These are phyloP conservation scores for Isurus oxyrinchus DNA, from an alignment of 2,113 vertebrate genomes.

Conservation along the genomic window DNA sequence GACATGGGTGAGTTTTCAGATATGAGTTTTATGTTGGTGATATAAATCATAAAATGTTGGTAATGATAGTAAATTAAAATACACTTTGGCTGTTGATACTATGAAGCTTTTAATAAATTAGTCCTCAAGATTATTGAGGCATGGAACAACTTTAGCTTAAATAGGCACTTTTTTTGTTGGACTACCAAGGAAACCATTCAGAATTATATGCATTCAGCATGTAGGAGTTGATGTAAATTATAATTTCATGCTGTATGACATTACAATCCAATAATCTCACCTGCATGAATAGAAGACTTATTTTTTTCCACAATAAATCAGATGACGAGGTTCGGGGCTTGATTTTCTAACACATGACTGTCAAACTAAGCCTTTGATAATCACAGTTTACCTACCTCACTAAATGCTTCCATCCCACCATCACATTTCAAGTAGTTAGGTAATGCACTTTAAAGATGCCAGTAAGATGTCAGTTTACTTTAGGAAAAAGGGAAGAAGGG, in stretches of 20 bases:
- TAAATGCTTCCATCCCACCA: not conserved
- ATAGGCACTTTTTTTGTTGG: not conserved
- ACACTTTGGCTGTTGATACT: conserved; percentile 21
- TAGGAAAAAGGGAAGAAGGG: not conserved
- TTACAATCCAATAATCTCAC: not conserved
- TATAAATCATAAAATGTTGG: conserved; percentile 32
- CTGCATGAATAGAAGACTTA: not conserved
- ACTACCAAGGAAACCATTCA: not conserved
- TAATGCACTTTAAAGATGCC: not conserved
- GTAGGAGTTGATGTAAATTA: not conserved
- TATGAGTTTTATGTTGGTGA: conserved; percentile 5
- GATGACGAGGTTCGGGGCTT: not conserved
- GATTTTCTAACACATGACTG: not conserved
- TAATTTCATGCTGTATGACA: not conserved
- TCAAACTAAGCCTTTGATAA: not conserved
- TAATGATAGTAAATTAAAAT: conserved; percentile 34
- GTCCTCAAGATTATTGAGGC: not conserved
- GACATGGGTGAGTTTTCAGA: conserved; percentile 15
- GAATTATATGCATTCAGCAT: not conserved
- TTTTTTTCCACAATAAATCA: not conserved
- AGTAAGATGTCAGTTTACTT: not conserved
- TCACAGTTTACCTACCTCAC: not conserved
- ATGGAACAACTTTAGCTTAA: conserved; percentile 7
- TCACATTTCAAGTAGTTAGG: not conserved
- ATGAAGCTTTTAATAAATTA: conserved; percentile 30